phyloP scores from a whole-genome alignment of 2,113 vertebrate species.

The Tympanuchus pallidicinctus region DNA sequence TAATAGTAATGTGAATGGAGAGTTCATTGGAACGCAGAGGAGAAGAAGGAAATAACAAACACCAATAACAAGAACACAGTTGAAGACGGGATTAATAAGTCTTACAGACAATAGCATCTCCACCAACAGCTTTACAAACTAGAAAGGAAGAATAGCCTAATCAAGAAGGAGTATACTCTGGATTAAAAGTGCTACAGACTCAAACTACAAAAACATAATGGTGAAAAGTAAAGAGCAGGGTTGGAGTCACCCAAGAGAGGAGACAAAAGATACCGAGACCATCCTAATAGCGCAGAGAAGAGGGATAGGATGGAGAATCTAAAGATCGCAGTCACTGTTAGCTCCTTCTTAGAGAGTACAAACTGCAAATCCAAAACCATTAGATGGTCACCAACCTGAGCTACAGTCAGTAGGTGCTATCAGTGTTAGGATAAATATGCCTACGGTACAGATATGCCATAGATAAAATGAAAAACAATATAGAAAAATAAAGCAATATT shows the following conservation, averaged over 20 bases:
- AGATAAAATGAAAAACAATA: background rate
- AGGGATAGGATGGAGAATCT: background rate
- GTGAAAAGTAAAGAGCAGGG: background rate
- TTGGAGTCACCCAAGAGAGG: background rate
- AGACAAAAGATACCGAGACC: background rate
- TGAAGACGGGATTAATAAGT: background rate
- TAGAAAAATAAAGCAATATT: background rate
- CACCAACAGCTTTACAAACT: background rate
- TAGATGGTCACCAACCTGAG: background rate
- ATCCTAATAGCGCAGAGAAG: background rate
- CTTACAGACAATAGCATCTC: background rate
- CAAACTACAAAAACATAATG: background rate
- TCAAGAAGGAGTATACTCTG: accelerated
- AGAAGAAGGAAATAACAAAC: background rate
- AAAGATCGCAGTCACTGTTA: background rate
- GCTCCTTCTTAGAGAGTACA: background rate
- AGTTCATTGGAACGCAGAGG: background rate
- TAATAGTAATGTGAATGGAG: background rate
- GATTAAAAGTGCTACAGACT: background rate
- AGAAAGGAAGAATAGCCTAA: background rate
- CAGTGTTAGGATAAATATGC: background rate
- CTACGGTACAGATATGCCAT: background rate
- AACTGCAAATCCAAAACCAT: background rate
- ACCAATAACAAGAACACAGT: background rate
- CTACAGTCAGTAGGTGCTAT: background rate